Evolutionary conservation across 2,888 invertebrate species (phyloP).

Genomic region (Drosophila histrio): DNA sequence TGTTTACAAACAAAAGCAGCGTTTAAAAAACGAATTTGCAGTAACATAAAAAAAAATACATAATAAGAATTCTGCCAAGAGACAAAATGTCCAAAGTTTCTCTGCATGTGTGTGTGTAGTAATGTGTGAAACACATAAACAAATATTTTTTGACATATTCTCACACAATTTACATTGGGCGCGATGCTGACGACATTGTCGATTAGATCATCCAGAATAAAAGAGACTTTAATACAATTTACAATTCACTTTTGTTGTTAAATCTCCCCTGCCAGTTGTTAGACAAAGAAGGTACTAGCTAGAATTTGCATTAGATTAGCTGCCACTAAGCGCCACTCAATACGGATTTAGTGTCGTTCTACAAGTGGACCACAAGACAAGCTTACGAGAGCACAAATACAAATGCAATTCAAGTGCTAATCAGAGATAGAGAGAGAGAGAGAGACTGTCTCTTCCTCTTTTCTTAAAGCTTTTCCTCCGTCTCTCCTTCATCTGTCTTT

Average conservation of each 20-base stretch:
- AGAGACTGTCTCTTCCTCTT: too few relatives aligned
- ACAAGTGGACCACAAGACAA: constrained; percentile 19
- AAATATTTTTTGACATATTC: constrained; percentile 2
- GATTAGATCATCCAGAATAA: constrained; percentile 50
- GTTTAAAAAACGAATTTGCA: constrained; percentile 21
- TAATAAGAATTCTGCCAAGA: not conserved
- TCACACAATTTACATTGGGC: constrained; percentile 13
- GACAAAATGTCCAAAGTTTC: not conserved
- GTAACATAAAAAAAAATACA: not conserved
- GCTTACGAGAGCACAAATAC: constrained; percentile 18
- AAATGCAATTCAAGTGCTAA: constrained; percentile 8
- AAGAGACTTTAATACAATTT: constrained; percentile 5
- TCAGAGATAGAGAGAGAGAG: too few relatives aligned
- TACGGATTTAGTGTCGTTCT: constrained; percentile 15
- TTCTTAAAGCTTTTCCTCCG: not conserved
- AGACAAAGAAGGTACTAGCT: not conserved
- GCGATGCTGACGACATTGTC: constrained; percentile 41
- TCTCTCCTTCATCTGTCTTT: not conserved
- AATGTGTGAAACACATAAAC: constrained; percentile 5
- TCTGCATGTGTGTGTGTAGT: constrained; percentile 1
- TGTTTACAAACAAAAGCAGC: constrained; percentile 69
- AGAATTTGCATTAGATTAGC: constrained; percentile 15
- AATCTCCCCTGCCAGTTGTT: constrained; percentile 15
- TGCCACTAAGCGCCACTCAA: constrained; percentile 24
- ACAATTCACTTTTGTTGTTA: constrained; percentile 14